Conservation (phyloP, 2,113 vertebrate species). For the Cavia aperea region DNA sequence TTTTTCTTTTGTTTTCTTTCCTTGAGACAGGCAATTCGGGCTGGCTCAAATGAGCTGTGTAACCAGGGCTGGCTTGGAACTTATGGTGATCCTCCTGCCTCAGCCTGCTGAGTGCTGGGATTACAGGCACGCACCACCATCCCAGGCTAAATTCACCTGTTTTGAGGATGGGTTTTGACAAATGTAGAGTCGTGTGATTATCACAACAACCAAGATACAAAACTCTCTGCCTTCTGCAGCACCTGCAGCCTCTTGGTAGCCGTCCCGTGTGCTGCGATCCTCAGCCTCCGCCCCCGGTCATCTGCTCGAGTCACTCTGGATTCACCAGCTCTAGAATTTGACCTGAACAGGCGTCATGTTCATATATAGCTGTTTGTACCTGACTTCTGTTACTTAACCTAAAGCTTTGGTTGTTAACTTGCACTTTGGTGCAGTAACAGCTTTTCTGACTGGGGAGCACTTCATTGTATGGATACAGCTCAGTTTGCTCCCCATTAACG, state of each 20-base stretch:
- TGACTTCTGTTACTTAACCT: background rate
- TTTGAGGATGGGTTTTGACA: background rate
- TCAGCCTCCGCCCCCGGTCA: fast-evolving
- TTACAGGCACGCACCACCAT: background rate
- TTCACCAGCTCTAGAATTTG: background rate
- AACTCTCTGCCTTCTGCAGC: too few relatives aligned
- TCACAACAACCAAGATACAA: background rate
- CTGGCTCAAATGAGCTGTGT: background rate
- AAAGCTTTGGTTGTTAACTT: background rate
- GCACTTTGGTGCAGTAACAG: background rate
- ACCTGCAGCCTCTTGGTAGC: background rate
- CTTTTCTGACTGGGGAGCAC: too few relatives aligned
- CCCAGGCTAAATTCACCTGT: background rate
- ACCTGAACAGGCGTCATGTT: fast-evolving
- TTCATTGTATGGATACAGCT: too few relatives aligned
- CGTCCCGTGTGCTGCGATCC: background rate
- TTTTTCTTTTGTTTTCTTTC: background rate
- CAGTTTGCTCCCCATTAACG: background rate
- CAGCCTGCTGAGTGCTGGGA: background rate
- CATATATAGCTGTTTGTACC: too few relatives aligned
- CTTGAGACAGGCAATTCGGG: background rate
- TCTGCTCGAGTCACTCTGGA: background rate
- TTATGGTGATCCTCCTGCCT: background rate
- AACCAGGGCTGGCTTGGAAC: background rate
- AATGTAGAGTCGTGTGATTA: background rate